Conservation (phyloP, 2,113 vertebrate species). For the Todiramphus chloris region DNA sequence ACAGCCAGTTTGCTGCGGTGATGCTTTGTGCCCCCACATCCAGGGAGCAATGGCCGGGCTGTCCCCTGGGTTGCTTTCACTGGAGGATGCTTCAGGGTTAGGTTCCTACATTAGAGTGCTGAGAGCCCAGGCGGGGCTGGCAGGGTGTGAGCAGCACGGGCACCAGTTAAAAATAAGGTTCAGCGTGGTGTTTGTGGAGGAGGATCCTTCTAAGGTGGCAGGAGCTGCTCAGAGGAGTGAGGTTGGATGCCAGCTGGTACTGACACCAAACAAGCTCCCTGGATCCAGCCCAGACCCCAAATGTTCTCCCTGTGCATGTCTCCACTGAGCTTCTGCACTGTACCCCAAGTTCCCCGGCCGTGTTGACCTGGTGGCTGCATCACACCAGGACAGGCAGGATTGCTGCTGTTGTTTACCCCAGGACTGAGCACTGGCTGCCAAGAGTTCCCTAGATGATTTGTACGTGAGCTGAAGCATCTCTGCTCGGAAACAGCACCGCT, state of each 20-base stretch:
- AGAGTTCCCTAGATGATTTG: background rate
- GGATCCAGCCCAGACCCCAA: background rate
- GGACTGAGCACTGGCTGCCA: background rate
- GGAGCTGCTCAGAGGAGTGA: background rate
- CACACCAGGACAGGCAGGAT: accelerated
- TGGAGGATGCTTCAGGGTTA: background rate
- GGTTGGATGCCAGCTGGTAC: background rate
- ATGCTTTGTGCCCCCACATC: background rate
- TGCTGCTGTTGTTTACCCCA: background rate
- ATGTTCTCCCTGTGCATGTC: background rate
- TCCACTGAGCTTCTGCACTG: accelerated
- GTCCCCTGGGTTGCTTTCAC: background rate
- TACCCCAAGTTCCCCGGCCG: background rate
- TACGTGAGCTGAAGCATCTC: background rate
- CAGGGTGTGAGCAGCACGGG: background rate
- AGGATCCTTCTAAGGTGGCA: background rate
- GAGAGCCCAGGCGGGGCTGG: background rate
- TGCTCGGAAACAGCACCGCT: background rate
- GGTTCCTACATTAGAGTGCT: background rate
- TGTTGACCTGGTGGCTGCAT: background rate
- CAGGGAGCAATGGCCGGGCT: background rate
- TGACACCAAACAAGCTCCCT: background rate
- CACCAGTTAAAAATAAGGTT: background rate
- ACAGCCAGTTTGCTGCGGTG: background rate
- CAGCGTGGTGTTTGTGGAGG: background rate